Percentiles rank a stretch among this genome's conserved stretches.
These are phyloP conservation scores for Sialia sialis DNA, from an alignment of 2,113 vertebrate species.

Conservation along the genomic window DNA sequence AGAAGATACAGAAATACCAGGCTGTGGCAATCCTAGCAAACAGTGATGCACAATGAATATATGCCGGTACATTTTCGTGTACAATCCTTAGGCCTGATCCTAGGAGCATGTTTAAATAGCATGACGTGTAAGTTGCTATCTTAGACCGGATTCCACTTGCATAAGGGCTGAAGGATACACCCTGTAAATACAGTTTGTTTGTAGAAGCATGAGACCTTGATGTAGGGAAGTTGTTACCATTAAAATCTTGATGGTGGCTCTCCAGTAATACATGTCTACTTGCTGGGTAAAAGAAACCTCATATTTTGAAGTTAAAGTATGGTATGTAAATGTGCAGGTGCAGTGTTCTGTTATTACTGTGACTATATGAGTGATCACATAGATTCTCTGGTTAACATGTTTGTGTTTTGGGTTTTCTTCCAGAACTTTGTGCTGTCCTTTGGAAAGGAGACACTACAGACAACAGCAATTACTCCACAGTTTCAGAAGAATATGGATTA, in stretches of 20 bases:
- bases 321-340: neutral
- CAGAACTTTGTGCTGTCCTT: conserved; percentile 58
- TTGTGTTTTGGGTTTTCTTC: neutral
- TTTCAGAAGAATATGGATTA: conserved; percentile 13
- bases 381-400: neutral
- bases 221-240: neutral
- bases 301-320: neutral
- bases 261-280: neutral
- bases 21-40: neutral
- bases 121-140: neutral
- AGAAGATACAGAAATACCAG: neutral
- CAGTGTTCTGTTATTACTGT: neutral
- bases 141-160: neutral
- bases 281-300: neutral
- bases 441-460: conserved; percentile 70
- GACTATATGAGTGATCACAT: neutral
- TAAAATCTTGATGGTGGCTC: neutral
- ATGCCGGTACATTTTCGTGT: neutral
- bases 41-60: rapidly evolving
- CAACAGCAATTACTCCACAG: conserved; percentile 47
- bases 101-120: neutral
- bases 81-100: neutral
- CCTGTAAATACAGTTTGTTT: conserved; percentile 22
- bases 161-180: neutral
- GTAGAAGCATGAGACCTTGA: neutral